Evolutionary conservation across 2,113 vertebrate species (phyloP).

Genomic region (Lophius piscatorius): DNA sequence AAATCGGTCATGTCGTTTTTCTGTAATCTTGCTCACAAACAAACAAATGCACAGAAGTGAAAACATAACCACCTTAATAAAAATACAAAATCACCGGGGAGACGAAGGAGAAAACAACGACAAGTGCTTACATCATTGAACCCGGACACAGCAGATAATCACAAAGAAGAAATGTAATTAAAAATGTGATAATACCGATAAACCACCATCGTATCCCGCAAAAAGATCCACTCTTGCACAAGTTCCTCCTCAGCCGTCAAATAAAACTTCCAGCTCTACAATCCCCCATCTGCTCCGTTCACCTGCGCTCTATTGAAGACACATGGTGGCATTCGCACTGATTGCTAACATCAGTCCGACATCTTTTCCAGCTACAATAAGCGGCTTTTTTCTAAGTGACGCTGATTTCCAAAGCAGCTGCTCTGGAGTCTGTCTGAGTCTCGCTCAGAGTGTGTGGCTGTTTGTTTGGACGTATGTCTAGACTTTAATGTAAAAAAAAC

Average conservation of each 20-base stretch:
- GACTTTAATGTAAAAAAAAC: constrained; percentile 42
- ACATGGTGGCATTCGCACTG: constrained; percentile 66
- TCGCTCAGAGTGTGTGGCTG: constrained; percentile 22
- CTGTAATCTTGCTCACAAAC: no score
- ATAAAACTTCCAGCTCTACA: background rate
- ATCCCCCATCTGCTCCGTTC: constrained; percentile 36
- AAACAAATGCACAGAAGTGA: no score
- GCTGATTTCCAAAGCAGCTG: constrained; percentile 60
- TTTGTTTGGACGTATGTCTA: constrained; percentile 60
- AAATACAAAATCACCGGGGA: no score
- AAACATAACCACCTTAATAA: no score
- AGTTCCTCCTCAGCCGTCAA: background rate
- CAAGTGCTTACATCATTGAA: no score
- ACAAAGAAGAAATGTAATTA: no score
- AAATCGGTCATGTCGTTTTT: no score
- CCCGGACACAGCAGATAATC: no score
- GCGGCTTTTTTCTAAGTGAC: constrained; percentile 37
- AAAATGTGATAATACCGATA: no score
- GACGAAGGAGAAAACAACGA: no score
- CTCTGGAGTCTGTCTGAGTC: constrained; percentile 17
- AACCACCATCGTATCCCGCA: background rate
- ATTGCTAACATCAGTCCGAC: constrained; percentile 68
- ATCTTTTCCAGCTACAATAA: constrained; percentile 44
- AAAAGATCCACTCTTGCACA: background rate
- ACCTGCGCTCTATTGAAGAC: constrained; percentile 53